Evolutionary conservation across 2,113 vertebrate genomes (phyloP), one percentile per base, ranked within the genome.

Genomic region (Columba livia): DNA sequence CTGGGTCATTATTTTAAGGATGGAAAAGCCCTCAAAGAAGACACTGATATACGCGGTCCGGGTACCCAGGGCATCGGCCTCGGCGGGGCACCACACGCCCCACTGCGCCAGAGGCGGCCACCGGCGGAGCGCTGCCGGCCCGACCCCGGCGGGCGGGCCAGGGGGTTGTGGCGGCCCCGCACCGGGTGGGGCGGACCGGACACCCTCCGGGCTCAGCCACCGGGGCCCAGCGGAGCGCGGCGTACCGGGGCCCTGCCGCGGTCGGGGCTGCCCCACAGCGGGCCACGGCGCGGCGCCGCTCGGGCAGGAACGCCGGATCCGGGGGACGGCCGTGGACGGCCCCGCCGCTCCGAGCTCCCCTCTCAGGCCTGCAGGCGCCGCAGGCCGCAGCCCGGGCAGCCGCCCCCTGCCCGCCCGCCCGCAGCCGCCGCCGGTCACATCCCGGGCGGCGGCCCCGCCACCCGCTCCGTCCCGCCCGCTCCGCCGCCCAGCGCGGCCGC

Each of bases 291-390:
- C 42, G 42, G 42, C 42, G 42, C 42, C 42, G 42, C 42, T 16
- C 42, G 42, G 42, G 42, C 42, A 42, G 42, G 42, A 42, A 42
- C 42, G 15, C 42, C 42, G 42, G 42, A 42, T 42, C 42, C 42
- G 42, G 42, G 42, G 42, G 42, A 42, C 42, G 42, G 42, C 42
- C 42, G 42, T 15, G 15, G 42, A 42, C 42, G 64, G 42, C 50
- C 42, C 72, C 21, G 34, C 40, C 12, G 42, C 44, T 36, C 32
- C 32, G 54, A n/a, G 21, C 79, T 53, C 64, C 64, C 57, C 71
- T 53, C 60, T 48, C 61, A 38, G 94, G 94, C 94, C 87, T 95
- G 53, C 77, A 79, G 60, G 42, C 42, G 42, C 42, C 42, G 42
- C 42, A 42, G 42, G 42, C 42, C 42, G 42, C 42, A 42, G 42